These are phyloP conservation scores for Theristicus caerulescens DNA, from an alignment of 2,113 vertebrate species.

Conservation along the genomic window DNA sequence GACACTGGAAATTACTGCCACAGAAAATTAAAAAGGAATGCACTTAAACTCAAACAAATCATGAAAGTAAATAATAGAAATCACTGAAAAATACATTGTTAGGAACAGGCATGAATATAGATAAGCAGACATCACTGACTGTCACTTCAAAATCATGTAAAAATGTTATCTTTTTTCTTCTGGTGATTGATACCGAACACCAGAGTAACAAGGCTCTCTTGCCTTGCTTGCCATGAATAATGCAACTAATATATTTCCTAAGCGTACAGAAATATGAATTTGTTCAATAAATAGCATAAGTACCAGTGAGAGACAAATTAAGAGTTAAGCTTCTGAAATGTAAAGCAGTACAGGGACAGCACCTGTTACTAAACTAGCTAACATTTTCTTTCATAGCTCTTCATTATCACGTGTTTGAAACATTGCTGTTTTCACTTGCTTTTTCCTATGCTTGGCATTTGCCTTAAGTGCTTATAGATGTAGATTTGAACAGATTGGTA, in stretches of 20 bases:
- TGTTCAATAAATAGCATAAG: background rate
- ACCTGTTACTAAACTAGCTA: slow-evolving; percentile 58
- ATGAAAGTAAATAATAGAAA: background rate
- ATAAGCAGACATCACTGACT: background rate
- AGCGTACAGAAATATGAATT: background rate
- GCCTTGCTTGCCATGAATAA: background rate
- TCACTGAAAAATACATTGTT: slow-evolving; percentile 1
- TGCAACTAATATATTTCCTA: background rate
- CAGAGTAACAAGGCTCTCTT: background rate
- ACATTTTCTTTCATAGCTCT: slow-evolving; percentile 40
- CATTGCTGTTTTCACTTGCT: slow-evolving; percentile 39
- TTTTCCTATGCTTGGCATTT: slow-evolving; percentile 59
- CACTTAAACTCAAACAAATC: background rate
- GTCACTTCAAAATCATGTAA: background rate
- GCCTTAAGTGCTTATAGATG: slow-evolving; percentile 38
- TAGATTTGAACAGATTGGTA: slow-evolving; percentile 59
- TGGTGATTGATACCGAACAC: background rate
- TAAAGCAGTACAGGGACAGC: slow-evolving; percentile 25
- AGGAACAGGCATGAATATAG: background rate
- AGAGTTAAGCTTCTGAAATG: slow-evolving; percentile 45
- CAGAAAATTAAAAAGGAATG: background rate
- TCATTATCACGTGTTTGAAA: slow-evolving; percentile 34
- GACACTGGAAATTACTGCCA: background rate
- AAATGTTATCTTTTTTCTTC: background rate
- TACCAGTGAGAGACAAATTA: slow-evolving; percentile 9